A percentile compares a stretch with the other conserved stretches of the same genome.
These are phyloP conservation scores for Riparia riparia DNA, from an alignment of 2,113 vertebrate species.

Conservation along the genomic window DNA sequence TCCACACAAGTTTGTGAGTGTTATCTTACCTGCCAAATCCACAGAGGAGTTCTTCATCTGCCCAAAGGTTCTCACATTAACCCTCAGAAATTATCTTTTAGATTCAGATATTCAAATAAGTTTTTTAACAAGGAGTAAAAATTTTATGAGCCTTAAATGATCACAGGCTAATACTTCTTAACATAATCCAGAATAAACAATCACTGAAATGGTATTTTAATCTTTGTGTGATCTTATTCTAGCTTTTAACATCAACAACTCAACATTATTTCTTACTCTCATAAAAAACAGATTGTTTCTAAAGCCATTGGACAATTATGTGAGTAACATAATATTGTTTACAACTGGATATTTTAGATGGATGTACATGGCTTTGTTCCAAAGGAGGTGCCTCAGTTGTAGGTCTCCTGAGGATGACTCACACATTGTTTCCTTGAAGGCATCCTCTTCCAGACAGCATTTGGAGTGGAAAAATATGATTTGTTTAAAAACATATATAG, in stretches of 20 bases:
- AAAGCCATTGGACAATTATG: not conserved
- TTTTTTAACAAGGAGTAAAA: conserved; percentile 11
- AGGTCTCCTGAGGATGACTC: conserved; percentile 52
- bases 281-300: conserved; percentile 3
- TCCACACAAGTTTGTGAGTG: not conserved
- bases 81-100: not conserved
- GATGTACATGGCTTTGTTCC: conserved; percentile 2
- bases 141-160: not conserved
- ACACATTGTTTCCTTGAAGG: conserved; percentile 28
- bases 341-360: conserved; percentile 20
- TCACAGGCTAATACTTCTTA: not conserved
- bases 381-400: conserved; percentile 24
- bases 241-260: conserved; percentile 22
- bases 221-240: not conserved
- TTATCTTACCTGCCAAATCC: not conserved
- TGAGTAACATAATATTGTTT: conserved; percentile 14
- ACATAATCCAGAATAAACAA: conserved; percentile 2
- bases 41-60: not conserved
- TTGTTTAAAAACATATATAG: conserved; percentile 4
- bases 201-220: conserved; percentile 37
- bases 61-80: not conserved
- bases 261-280: conserved; percentile 16
- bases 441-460: conserved; percentile 30
- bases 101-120: not conserved
- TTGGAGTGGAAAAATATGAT: conserved; percentile 7